phyloP scores from a whole-genome alignment of 2,888 invertebrate genomes.

The Stegana nigrithorax region DNA sequence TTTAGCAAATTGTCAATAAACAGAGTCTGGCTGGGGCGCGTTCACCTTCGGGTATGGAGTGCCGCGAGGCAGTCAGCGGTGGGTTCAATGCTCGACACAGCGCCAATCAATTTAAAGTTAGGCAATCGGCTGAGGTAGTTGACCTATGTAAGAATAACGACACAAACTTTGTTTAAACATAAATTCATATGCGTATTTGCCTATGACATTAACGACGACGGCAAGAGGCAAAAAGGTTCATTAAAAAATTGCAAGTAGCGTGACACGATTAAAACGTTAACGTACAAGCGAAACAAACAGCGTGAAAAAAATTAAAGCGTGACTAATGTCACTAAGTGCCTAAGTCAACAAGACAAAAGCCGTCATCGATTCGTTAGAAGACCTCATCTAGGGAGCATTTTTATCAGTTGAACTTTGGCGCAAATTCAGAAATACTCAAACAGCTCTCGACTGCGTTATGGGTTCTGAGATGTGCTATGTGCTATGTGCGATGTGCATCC shows the following conservation, averaged over 20 bases:
- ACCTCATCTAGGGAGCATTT: too few species aligned
- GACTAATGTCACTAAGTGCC: conserved; percentile 15
- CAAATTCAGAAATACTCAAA: background rate
- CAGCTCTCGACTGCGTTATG: background rate
- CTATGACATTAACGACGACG: conserved; percentile 37
- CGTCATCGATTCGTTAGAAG: too few species aligned
- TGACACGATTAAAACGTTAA: conserved; percentile 38
- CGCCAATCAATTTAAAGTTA: background rate
- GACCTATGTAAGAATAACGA: background rate
- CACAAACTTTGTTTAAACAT: too few species aligned
- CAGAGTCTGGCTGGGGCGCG: too few species aligned
- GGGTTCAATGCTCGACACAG: conserved; percentile 9
- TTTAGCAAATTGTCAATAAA: too few species aligned
- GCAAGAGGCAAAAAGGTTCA: conserved; percentile 24
- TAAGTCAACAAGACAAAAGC: conserved; percentile 6
- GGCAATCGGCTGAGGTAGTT: background rate
- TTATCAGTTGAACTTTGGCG: conserved; percentile 7
- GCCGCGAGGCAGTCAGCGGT: background rate
- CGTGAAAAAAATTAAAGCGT: conserved; percentile 13
- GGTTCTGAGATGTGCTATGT: background rate
- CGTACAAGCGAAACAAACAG: background rate
- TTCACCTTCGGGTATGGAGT: too few species aligned
- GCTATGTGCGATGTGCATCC: background rate
- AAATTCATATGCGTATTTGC: conserved; percentile 38
- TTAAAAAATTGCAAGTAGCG: conserved; percentile 44